Evolutionary conservation across 2,113 vertebrate species (phyloP), one percentile per base, ranked within the genome.

Genomic region (Patagioenas fasciata): DNA sequence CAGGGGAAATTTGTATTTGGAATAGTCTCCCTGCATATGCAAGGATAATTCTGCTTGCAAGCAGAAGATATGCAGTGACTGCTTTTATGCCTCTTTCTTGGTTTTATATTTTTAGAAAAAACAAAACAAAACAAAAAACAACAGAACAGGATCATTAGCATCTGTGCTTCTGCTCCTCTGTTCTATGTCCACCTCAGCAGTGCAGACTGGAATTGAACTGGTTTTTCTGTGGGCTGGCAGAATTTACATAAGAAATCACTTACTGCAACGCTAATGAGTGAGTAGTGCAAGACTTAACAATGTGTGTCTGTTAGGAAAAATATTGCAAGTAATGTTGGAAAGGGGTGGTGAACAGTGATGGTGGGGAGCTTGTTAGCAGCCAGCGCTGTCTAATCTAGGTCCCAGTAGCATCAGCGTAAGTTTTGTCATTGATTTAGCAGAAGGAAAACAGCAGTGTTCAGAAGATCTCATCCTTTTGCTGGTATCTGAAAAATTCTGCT

Each of bases 161-260:
- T 66, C 19, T 56, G 51, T 14, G 3, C 50, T 84, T 21, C 25
- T 86, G 8, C 17, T 73, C 7, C 15, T 93, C 61, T 83, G 48
- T 86, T 94, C 56, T 67, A 0, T 79, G 83, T 96, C 92, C 80
- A 91, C 71, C 72, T 18, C 88, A 80, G 69, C 85, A 67, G 10
- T 15, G 32, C 85, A 86, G 64, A 64, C 88, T 91, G 93, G 85
- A 90, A 95, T 80, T 48, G 69, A 96, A 93, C 85, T 94, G 93
- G 60, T 93, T 94, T 93, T 96, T 90, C 90, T 84, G 83, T 90
- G 93, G 83, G 86, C 80, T 94, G 72, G 42, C 54, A 32, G 0
- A 0, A 92, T 92, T 96, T 95, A 71, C 80, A 81, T 88, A 57
- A 93, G 90, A 62, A 90, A 78, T 96, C 79, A 44, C 53, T 85